Percentiles rank a stretch among this genome's conserved stretches.
Evolutionary conservation across 30 jellyfish, hydroid and myxozoan species (phyloP).

Genomic region (Pseudorhiza aurosa): DNA sequence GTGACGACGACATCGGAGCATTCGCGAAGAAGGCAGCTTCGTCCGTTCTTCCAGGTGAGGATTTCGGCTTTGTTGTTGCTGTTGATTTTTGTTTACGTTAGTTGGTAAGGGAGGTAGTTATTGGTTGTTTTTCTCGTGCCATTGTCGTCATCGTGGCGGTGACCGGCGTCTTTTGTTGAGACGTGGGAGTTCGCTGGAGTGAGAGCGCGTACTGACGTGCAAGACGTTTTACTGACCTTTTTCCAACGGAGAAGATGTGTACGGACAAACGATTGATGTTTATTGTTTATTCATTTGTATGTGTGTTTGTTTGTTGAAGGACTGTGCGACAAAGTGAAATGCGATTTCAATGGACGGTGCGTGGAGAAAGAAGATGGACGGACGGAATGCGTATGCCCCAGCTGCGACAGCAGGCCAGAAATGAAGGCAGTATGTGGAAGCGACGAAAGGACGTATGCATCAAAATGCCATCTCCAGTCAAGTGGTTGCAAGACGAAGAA

Average conservation of each 20-base stretch:
- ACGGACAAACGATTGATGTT: too few relatives aligned
- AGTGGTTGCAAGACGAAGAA: slow-evolving; percentile 17
- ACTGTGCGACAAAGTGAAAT: background rate
- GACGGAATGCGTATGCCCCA: slow-evolving; percentile 65
- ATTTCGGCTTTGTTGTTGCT: background rate
- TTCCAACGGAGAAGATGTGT: too few relatives aligned
- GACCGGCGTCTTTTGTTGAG: too few relatives aligned
- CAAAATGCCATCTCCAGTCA: slow-evolving; percentile 57
- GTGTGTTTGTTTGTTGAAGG: background rate
- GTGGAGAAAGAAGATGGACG: background rate
- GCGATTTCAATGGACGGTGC: background rate
- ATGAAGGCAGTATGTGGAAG: slow-evolving; percentile 75
- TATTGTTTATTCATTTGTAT: too few relatives aligned
- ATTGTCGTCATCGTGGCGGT: too few relatives aligned
- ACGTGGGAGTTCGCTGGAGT: too few relatives aligned
- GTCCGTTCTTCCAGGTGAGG: background rate
- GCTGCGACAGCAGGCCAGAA: slow-evolving; percentile 14
- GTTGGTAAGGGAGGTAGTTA: background rate
- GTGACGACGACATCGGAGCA: background rate
- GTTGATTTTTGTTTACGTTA: background rate
- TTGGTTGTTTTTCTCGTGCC: background rate
- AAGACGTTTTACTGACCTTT: too few relatives aligned
- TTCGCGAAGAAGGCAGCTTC: background rate
- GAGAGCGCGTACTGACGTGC: too few relatives aligned
- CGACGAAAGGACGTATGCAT: slow-evolving; percentile 74